A percentile compares a stretch with the other conserved stretches of the same genome.
These are phyloP conservation scores for Calosoma granatense DNA, from an alignment of 1,140 invertebrate genomes.

Conservation along the genomic window DNA sequence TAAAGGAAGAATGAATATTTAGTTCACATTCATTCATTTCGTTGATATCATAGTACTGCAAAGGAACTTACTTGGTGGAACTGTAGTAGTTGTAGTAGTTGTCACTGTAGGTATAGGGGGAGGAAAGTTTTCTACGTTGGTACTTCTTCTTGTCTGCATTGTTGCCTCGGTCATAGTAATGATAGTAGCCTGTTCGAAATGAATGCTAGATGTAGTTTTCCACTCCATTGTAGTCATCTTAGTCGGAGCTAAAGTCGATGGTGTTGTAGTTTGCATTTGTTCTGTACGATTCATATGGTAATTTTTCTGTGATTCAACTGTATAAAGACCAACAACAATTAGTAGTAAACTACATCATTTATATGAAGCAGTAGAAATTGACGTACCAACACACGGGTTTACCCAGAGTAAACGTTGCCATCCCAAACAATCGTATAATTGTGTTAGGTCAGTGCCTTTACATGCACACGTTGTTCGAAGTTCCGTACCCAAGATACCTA, in stretches of 20 bases:
- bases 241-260: constrained; percentile 25
- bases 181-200: constrained; percentile 16
- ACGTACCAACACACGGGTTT: constrained; percentile 83
- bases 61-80: constrained; percentile 62
- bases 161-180: constrained; percentile 26
- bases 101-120: constrained; percentile 36
- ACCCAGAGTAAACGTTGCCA: constrained; percentile 87
- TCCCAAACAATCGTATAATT: constrained; percentile 75
- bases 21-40: constrained; percentile 5
- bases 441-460: constrained; percentile 67
- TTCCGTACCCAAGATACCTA: constrained; percentile 77
- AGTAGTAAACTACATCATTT: neutral
- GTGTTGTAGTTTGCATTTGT: constrained; percentile 36
- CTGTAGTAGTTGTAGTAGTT: constrained; percentile 52
- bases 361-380: neutral
- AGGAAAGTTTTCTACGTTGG: constrained; percentile 27
- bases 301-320: constrained; percentile 81
- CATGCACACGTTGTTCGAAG: constrained; percentile 74
- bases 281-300: constrained; percentile 60
- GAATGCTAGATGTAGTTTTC: constrained; percentile 22
- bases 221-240: constrained; percentile 20
- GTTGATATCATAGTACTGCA: neutral
- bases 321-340: constrained; percentile 24
- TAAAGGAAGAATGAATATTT: no score
- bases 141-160: constrained; percentile 22